A percentile compares a stretch with the other conserved stretches of the same genome.
Evolutionary conservation across 2,888 invertebrate genomes (phyloP).

Genomic region (Linhomoeus sp.): DNA sequence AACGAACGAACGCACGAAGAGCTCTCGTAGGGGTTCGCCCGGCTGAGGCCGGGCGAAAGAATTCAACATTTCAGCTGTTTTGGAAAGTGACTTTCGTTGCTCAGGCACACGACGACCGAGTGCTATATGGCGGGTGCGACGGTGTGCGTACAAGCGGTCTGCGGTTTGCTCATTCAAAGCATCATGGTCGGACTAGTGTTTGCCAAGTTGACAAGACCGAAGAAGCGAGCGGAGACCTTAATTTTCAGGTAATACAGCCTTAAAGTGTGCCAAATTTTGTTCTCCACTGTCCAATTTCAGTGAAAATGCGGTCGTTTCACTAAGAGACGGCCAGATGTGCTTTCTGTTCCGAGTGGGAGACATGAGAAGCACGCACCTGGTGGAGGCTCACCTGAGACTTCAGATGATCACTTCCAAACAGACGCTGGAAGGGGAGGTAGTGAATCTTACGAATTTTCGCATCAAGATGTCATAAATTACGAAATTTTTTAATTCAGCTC

Average conservation of each 20-base stretch:
- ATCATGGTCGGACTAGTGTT: conserved; percentile 69
- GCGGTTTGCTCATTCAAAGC: conserved; percentile 53
- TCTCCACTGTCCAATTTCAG: no score
- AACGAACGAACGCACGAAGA: no score
- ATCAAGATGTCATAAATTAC: no score
- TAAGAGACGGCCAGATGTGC: conserved; percentile 28
- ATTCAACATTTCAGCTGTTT: no score
- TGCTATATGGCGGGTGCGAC: conserved; percentile 78
- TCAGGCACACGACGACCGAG: conserved; percentile 62
- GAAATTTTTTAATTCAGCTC: no score
- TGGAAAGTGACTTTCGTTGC: not conserved
- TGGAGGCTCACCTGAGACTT: conserved; percentile 82
- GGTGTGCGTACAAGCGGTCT: conserved; percentile 75
- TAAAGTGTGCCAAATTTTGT: no score
- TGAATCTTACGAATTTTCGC: no score
- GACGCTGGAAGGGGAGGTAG: conserved; percentile 70
- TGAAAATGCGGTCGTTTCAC: conserved; percentile 14
- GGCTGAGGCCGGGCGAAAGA: no score
- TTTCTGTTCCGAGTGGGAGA: conserved; percentile 32
- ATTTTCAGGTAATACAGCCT: conserved; percentile 64
- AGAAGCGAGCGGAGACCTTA: conserved; percentile 83
- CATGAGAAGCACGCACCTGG: conserved; percentile 24
- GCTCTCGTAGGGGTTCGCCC: no score
- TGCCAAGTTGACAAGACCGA: conserved; percentile 81
- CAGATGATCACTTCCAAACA: conserved; percentile 75